Percentiles rank a stretch among this genome's conserved stretches.
Conservation (phyloP, 1,140 invertebrate genomes). For the Capitella teleta region DNA sequence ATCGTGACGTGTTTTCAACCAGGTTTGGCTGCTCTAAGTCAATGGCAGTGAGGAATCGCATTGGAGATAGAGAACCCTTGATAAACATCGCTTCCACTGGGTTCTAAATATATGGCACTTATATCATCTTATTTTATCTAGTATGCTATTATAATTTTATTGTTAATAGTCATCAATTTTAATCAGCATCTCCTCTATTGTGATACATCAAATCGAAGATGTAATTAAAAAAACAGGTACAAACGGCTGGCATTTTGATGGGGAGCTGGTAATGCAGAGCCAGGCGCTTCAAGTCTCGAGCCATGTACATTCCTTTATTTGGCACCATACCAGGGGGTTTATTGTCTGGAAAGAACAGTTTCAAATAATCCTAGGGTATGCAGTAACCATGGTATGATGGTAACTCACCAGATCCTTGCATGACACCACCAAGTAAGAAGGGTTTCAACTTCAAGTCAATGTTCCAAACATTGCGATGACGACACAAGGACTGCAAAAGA, state of each 20-base stretch:
- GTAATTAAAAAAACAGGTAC: background rate
- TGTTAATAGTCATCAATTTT: too few relatives aligned
- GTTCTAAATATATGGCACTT: background rate
- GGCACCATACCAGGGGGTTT: constrained; percentile 33
- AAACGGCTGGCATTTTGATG: constrained; percentile 34
- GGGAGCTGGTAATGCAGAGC: constrained; percentile 35
- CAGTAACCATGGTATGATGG: too few relatives aligned
- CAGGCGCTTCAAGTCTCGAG: constrained; percentile 30
- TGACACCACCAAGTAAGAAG: constrained; percentile 38
- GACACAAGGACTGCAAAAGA: constrained; percentile 26
- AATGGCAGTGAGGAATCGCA: constrained; percentile 38
- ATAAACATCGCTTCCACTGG: background rate
- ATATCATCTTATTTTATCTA: too few relatives aligned
- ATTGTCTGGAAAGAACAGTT: constrained; percentile 25
- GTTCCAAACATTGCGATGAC: constrained; percentile 36
- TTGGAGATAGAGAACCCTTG: constrained; percentile 26
- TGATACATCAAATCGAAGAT: background rate
- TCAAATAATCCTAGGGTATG: too few relatives aligned
- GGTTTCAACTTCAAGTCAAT: constrained; percentile 41
- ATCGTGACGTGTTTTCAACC: constrained; percentile 30
- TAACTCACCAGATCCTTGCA: constrained; percentile 29
- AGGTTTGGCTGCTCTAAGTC: constrained; percentile 27
- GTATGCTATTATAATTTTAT: too few relatives aligned
- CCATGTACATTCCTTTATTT: constrained; percentile 38
- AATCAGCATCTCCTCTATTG: too few relatives aligned